Conservation (phyloP, 2,113 vertebrate genomes). For the Hipposideros armiger region DNA sequence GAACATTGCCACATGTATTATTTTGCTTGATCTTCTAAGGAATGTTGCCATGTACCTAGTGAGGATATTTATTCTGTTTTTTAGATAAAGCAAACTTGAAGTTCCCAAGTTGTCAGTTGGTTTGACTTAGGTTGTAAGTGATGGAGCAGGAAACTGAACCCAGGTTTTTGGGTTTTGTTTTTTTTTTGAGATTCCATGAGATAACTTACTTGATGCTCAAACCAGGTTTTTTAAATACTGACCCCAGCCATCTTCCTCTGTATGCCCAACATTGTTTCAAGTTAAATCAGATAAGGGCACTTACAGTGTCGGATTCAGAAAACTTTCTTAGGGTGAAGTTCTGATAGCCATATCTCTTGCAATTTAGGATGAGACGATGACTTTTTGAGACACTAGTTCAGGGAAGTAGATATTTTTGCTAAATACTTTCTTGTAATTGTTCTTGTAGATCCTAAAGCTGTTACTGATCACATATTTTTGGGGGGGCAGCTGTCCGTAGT, state of each 20-base stretch:
- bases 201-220: not conserved
- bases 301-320: not conserved
- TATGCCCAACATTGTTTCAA: not conserved
- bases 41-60: not conserved
- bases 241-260: not conserved
- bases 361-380: not conserved
- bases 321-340: not conserved
- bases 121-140: not conserved
- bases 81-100: not conserved
- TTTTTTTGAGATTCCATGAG: not conserved
- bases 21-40: not conserved
- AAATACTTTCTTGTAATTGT: not conserved
- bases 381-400: not conserved
- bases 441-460: not conserved
- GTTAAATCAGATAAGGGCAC: not conserved
- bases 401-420: constrained; percentile 1
- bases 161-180: not conserved
- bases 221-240: not conserved
- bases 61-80: not conserved
- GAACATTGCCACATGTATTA: not conserved
- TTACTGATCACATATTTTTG: not conserved
- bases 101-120: not conserved
- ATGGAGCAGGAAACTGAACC: not conserved
- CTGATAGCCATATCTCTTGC: not conserved
- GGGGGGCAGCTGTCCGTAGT: not conserved